Evolutionary conservation across 1,140 invertebrate species (phyloP).

Genomic region (Solen grandis): DNA sequence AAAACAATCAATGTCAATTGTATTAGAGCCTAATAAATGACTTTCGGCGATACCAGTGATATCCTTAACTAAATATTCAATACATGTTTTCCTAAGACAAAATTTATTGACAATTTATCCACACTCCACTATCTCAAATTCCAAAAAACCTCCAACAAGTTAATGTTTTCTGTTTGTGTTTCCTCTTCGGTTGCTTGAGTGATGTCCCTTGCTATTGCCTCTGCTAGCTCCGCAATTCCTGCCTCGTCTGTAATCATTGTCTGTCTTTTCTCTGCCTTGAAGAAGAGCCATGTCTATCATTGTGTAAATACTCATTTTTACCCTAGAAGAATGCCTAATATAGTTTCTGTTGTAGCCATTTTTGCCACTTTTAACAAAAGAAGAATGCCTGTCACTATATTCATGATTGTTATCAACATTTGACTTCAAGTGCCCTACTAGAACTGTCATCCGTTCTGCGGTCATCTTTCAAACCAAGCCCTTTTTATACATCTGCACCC

Average conservation of each 20-base stretch:
- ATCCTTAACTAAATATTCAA: too few relatives aligned
- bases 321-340: too few relatives aligned
- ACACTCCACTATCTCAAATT: not conserved
- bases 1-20: not conserved
- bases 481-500: too few relatives aligned
- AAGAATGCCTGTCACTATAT: not conserved
- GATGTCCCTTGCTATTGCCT: too few relatives aligned
- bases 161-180: not conserved
- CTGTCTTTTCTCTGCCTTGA: not conserved
- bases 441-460: not conserved
- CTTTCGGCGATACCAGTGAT: not conserved
- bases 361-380: not conserved
- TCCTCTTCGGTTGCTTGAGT: not conserved
- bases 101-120: not conserved
- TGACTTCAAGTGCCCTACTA: not conserved
- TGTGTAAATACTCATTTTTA: not conserved
- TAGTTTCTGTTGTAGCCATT: too few relatives aligned
- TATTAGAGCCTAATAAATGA: not conserved
- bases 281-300: slow-evolving; percentile 1
- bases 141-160: not conserved
- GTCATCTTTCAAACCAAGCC: not conserved
- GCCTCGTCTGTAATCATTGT: not conserved
- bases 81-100: not conserved
- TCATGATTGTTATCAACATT: not conserved
- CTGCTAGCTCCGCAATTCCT: too few relatives aligned